phyloP scores from a whole-genome alignment of 2,113 vertebrate species.

The Halcyon malimbica region DNA sequence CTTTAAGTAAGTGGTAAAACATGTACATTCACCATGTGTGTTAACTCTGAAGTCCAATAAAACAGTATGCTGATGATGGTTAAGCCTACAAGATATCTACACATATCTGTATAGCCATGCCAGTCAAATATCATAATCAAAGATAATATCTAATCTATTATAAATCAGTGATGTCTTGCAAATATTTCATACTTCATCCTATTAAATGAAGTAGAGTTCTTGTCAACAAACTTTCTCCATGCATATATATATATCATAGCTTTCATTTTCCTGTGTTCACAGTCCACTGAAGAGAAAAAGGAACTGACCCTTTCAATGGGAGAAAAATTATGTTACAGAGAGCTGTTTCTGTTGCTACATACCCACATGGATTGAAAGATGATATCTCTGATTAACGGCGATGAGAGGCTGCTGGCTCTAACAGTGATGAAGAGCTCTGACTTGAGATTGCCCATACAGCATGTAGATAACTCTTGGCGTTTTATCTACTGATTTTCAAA shows the following conservation, averaged over 20 bases:
- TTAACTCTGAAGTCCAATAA: background rate
- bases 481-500: background rate
- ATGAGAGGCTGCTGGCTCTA: background rate
- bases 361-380: background rate
- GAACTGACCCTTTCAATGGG: background rate
- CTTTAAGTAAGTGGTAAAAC: background rate
- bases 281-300: background rate
- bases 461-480: background rate
- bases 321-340: background rate
- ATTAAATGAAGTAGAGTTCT: background rate
- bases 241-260: background rate
- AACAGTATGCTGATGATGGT: fast-evolving
- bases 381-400: background rate
- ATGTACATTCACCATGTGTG: background rate
- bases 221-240: background rate
- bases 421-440: background rate
- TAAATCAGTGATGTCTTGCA: background rate
- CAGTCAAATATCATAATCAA: background rate
- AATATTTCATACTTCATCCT: background rate
- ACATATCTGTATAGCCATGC: background rate
- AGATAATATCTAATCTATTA: background rate
- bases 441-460: background rate
- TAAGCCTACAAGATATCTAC: background rate
- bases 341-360: background rate
- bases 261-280: background rate